A percentile compares a stretch with the other conserved stretches of the same genome.
phyloP scores from a whole-genome alignment of 2,797 vertebrate species.

The Cirrhinus molitorella region DNA sequence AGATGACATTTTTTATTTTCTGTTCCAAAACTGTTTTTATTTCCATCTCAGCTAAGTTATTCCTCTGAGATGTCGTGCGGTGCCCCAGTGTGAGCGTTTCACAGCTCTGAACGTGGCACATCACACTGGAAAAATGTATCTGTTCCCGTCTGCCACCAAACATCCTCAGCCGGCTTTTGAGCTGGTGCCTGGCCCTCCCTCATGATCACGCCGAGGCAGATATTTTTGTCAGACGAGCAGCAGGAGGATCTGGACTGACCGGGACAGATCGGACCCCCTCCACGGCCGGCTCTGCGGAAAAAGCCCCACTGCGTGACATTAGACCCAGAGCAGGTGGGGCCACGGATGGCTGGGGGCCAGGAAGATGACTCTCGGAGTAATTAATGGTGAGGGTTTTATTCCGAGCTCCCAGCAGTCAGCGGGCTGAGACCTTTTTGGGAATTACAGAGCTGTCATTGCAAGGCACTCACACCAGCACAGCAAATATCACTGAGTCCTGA shows the following conservation, averaged over 20 bases:
- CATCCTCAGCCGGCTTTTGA: constrained; percentile 20
- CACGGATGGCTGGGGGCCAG: constrained; percentile 28
- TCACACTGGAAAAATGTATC: neutral
- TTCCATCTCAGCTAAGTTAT: constrained; percentile 1
- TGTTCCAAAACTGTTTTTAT: constrained; percentile 8
- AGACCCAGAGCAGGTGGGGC: constrained; percentile 51
- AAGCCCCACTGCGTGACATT: constrained; percentile 61
- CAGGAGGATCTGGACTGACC: constrained; percentile 56
- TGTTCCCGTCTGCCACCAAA: constrained; percentile 32
- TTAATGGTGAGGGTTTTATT: constrained; percentile 67
- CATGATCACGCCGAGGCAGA: constrained; percentile 55
- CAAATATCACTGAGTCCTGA: constrained; percentile 67
- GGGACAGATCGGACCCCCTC: constrained; percentile 45
- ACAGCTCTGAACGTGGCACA: constrained; percentile 10
- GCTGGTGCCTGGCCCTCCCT: constrained; percentile 49
- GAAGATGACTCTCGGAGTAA: constrained; percentile 56
- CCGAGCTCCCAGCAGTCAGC: constrained; percentile 57
- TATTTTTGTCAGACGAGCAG: constrained; percentile 62
- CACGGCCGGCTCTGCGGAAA: constrained; percentile 24
- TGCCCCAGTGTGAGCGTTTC: neutral
- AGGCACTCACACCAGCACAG: constrained; percentile 60
- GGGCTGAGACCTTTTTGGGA: constrained; percentile 63
- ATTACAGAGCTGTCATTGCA: constrained; percentile 61
- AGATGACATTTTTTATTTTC: too few relatives aligned
- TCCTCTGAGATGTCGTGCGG: neutral